Evolutionary conservation across 2,888 invertebrate species (phyloP).

Genomic region (Branchipolynoe longqiensis): DNA sequence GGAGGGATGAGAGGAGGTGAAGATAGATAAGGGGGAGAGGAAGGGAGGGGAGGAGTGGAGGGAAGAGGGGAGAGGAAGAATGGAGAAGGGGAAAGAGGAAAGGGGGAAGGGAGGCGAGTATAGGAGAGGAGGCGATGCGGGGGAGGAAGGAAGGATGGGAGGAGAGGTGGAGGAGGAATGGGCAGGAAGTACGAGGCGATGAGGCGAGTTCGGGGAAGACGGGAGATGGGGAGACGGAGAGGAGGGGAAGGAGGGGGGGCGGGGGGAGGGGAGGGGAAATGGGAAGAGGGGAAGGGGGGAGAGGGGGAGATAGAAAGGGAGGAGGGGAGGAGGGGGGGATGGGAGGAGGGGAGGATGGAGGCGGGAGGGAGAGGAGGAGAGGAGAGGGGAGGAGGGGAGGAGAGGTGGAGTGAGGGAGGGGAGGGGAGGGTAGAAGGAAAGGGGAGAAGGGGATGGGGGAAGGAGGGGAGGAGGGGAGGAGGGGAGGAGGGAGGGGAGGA

Average conservation of each 20-base stretch:
- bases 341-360: too few relatives aligned
- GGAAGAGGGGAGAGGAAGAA: too few relatives aligned
- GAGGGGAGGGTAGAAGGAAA: too few relatives aligned
- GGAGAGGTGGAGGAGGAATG: background rate
- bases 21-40: too few relatives aligned
- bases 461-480: background rate
- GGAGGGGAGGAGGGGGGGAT: background rate
- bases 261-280: background rate
- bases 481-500: background rate
- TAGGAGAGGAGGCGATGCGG: too few relatives aligned
- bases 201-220: background rate
- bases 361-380: too few relatives aligned
- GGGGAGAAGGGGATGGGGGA: too few relatives aligned
- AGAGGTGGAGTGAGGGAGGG: background rate
- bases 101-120: too few relatives aligned
- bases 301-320: background rate
- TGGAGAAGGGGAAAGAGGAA: too few relatives aligned
- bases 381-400: background rate
- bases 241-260: background rate
- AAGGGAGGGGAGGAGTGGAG: too few relatives aligned
- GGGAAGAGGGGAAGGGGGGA: background rate
- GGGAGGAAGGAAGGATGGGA: background rate
- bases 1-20: too few relatives aligned
- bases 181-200: too few relatives aligned
- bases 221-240: background rate